Evolutionary conservation across 2,888 invertebrate genomes (phyloP).

Genomic region (Aquatica leii): DNA sequence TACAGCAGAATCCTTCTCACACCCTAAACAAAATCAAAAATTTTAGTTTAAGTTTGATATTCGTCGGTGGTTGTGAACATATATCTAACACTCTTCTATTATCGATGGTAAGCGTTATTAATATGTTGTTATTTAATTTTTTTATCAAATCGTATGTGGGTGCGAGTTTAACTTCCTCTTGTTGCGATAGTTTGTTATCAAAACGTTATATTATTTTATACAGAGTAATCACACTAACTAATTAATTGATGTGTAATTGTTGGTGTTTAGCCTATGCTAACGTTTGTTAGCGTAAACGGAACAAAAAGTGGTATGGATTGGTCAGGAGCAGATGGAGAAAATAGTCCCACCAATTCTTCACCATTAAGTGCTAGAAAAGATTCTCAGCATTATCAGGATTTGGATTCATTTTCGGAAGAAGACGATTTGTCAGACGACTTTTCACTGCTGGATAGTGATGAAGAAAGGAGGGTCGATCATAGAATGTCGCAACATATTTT

Average conservation of each 20-base stretch:
- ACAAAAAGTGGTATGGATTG: slow-evolving; percentile 48
- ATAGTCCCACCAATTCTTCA: slow-evolving; percentile 55
- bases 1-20: slow-evolving; percentile 35
- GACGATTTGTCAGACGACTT: slow-evolving; percentile 76
- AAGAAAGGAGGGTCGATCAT: slow-evolving; percentile 65
- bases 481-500: slow-evolving; percentile 47
- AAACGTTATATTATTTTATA: neutral
- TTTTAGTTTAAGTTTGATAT: slow-evolving; percentile 1
- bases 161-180: slow-evolving; percentile 18
- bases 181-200: slow-evolving; percentile 5
- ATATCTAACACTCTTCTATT: neutral
- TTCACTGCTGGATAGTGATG: slow-evolving; percentile 81
- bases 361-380: slow-evolving; percentile 46
- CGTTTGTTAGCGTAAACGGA: slow-evolving; percentile 23
- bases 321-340: slow-evolving; percentile 55
- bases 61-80: neutral
- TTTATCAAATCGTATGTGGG: slow-evolving; percentile 12
- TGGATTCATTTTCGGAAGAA: slow-evolving; percentile 63
- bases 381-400: slow-evolving; percentile 47
- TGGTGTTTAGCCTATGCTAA: slow-evolving; percentile 28
- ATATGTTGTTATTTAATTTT: neutral
- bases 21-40: slow-evolving; percentile 7
- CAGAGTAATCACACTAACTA: too few relatives aligned
- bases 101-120: slow-evolving; percentile 17
- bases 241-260: neutral